Base-by-base conservation (phyloP, 2,888 invertebrate species). In the Sinhomidia bicolor region DNA sequence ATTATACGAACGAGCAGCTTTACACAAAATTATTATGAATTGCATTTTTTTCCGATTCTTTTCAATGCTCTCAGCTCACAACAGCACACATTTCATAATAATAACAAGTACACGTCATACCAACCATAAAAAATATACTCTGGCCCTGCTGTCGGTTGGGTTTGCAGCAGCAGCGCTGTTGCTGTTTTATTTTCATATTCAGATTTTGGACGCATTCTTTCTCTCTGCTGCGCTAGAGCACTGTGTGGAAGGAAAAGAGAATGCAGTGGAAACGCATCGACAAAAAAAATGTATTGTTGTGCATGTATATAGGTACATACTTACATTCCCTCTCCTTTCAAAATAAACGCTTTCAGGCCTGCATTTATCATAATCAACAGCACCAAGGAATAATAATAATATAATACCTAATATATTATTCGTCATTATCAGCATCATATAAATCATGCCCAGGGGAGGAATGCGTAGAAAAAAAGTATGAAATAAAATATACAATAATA, bases 391-490 rank as follows among this genome's bases (percentile, higher is more conserved):
- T 7, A 60, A 9, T 20, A 29, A 14, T 14, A 17, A 3, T 17
- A 68, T 68, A 26, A 62, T 68, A 26, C n/a, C n/a, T n/a, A n/a
- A 29, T n/a, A 14, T 68, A 68, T 68, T 68, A 68, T 68, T 68
- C 32, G 17, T 68, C 32, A 68, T 68, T 17, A 36, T 5, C 68
- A 65, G 4, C 68, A 41, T 68, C 68, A 68, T 36, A 68, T 68
- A 36, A 68, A 68, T 68, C 68, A 76, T 71, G 36, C 71, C 36
- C 76, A 76, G 5, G 76, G 26, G 76, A 51, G 47, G 26, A 76
- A 51, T 20, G 74, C 44, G 17, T 36, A 29, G 9, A 57, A 12
- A 23, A 7, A 29, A 26, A 29, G n/a, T n/a, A 41, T 41, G 10
- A 41, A 57, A 57, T 57, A 57, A 57, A 57, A 20, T 57, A 57